Evolutionary conservation across 35 echinoderm and acorn worm species (phyloP), one percentile per base, ranked within the genome.

Genomic region (Heliocidaris erythrogramma): DNA sequence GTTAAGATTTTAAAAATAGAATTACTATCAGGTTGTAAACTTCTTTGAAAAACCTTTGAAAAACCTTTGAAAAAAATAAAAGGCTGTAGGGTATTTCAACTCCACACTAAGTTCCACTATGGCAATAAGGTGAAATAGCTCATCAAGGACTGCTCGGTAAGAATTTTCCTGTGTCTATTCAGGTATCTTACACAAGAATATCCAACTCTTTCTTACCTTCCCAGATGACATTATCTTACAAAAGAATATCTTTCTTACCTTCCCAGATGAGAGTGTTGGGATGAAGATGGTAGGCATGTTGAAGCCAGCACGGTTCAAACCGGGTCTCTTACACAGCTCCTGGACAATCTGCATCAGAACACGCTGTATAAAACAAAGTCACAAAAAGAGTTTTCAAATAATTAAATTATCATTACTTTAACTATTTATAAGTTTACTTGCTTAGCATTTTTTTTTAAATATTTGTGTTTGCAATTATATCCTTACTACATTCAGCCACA

Each of bases 311-410:
- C 97, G 93, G 59, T 99, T 99, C 91, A 99, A 47, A 9, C 98
- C 98, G 13, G 98, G 98, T 59, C 98, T 88, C 71, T 99, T 99
- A 56, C 98, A 99, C 32, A 99, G 60, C 93, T 99, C 98, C 95
- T 99, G 98, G 3, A 99, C 98, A 78, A 99, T 99, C 95, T 99
- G 98, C 98, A 99, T 99, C 94, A 99, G 86, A 2, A 99, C 98
- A 78, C 98, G 96, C 97, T 99, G 96, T 31, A 85, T 12, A 27
- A 24, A 89, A 13, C 0, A 48, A 89, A 89, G 18, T 47, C 9
- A 89, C 0, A 89, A 89, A 89, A 89, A 0, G 32, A 47, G 31
- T 31, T 89, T 89, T 89, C 29, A 89, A 42, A 1, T 0, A 42
- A 42, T 42, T 42, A 42, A 42, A 42, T 42, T 3, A 42, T 42